phyloP scores from a whole-genome alignment of 2,113 vertebrate species.

The Lucifuga dentata region DNA sequence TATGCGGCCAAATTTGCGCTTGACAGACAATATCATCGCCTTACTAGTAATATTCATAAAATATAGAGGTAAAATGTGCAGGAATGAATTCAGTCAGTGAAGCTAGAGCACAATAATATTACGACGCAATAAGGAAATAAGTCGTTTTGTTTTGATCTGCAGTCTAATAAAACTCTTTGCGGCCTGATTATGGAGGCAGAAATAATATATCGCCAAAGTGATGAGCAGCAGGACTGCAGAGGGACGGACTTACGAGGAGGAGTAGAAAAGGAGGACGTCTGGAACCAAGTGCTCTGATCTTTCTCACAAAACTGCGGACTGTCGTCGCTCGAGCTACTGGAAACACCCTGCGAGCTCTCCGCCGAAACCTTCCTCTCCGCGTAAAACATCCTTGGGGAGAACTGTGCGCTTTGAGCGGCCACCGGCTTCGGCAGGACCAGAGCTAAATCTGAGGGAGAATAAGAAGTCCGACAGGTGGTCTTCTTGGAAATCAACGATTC shows the following conservation, averaged over 20 bases:
- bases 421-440: conserved; percentile 58
- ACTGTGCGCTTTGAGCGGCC: conserved; percentile 56
- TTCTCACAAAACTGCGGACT: conserved; percentile 77
- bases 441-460: conserved; percentile 58
- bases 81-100: neutral
- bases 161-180: neutral
- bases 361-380: conserved; percentile 68
- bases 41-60: too few species aligned
- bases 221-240: conserved; percentile 8
- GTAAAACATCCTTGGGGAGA: conserved; percentile 79
- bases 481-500: conserved; percentile 86
- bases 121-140: neutral
- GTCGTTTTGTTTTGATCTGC: too few species aligned
- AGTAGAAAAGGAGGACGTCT: conserved; percentile 76
- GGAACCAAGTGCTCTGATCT: conserved; percentile 81
- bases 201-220: too few species aligned
- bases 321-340: conserved; percentile 70
- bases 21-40: too few species aligned
- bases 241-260: conserved; percentile 80
- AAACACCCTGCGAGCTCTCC: conserved; percentile 70
- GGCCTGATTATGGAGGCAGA: too few species aligned
- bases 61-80: too few species aligned
- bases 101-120: neutral
- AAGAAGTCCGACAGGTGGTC: conserved; percentile 78
- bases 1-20: too few species aligned